Percentiles rank a stretch among this genome's conserved stretches.
Evolutionary conservation across 2,888 invertebrate species (phyloP).

Genomic region (Leptinotarsa peninsularis): DNA sequence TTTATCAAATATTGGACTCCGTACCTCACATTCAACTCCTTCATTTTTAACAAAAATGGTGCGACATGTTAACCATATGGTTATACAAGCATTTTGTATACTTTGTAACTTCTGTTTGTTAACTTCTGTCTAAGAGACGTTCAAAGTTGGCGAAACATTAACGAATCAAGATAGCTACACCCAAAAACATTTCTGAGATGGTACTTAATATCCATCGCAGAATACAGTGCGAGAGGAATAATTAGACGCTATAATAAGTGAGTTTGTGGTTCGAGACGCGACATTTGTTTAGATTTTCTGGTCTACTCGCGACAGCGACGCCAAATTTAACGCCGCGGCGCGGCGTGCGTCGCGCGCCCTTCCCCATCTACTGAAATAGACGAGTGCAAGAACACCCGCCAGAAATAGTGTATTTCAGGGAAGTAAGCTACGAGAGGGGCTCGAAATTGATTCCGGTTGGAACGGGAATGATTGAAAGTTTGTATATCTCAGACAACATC

Average conservation of each 20-base stretch:
- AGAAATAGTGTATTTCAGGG: slow-evolving; percentile 56
- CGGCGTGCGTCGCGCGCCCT: slow-evolving; percentile 39
- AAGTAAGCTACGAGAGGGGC: slow-evolving; percentile 11
- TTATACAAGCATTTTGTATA: too few relatives aligned
- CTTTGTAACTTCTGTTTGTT: too few relatives aligned
- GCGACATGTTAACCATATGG: too few relatives aligned
- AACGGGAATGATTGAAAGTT: slow-evolving; percentile 16
- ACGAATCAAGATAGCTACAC: too few relatives aligned
- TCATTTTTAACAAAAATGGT: too few relatives aligned
- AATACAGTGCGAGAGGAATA: slow-evolving; percentile 4
- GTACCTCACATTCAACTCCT: too few relatives aligned
- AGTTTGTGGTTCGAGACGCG: slow-evolving; percentile 59
- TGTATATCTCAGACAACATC: slow-evolving; percentile 20
- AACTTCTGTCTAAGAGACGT: too few relatives aligned
- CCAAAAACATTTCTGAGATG: too few relatives aligned
- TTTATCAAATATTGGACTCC: too few relatives aligned
- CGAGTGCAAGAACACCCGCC: slow-evolving; percentile 60
- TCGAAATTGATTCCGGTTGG: slow-evolving; percentile 13
- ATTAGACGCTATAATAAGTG: slow-evolving; percentile 55
- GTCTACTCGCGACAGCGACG: slow-evolving; percentile 61
- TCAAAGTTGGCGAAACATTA: too few relatives aligned
- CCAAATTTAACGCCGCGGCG: slow-evolving; percentile 61
- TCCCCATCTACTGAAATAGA: slow-evolving; percentile 60
- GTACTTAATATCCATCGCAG: background rate
- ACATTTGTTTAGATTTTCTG: slow-evolving; percentile 63